Evolutionary conservation across 2,888 invertebrate species (phyloP).

Genomic region (Acrocyrtus sp.): DNA sequence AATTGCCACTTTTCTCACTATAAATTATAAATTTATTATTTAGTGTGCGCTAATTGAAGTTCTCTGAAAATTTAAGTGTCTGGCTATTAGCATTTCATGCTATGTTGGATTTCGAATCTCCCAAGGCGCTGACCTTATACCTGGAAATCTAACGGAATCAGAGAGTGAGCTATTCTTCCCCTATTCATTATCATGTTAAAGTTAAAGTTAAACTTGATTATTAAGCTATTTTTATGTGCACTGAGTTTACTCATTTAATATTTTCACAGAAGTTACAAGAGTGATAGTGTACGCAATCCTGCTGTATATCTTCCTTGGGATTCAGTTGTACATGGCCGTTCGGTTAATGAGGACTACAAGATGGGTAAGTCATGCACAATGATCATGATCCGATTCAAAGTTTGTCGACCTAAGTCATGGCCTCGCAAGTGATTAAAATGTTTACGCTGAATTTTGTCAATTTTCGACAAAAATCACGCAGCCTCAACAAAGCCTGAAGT

Average conservation of each 20-base stretch:
- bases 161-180: conserved; percentile 49
- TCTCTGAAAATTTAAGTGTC: conserved; percentile 8
- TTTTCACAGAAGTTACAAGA: conserved; percentile 52
- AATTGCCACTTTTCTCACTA: not conserved
- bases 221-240: no score
- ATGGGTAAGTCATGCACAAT: conserved; percentile 28
- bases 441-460: not conserved
- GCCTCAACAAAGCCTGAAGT: conserved; percentile 39
- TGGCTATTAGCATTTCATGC: conserved; percentile 38
- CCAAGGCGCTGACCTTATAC: conserved; percentile 46
- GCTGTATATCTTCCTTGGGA: conserved; percentile 45
- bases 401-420: no score
- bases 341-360: conserved; percentile 41
- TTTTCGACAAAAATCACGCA: conserved; percentile 29
- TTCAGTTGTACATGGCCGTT: conserved; percentile 54
- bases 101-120: conserved; percentile 47
- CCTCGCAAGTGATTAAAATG: not conserved
- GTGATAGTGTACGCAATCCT: conserved; percentile 45
- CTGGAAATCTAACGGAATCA: conserved; percentile 32
- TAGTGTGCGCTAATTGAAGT: not conserved
- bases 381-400: not conserved
- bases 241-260: conserved; percentile 15
- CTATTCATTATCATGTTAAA: no score
- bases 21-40: conserved; percentile 1
- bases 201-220: not conserved